phyloP scores from a whole-genome alignment of 2,113 vertebrate genomes.

The Mesembrinibis cayennensis region DNA sequence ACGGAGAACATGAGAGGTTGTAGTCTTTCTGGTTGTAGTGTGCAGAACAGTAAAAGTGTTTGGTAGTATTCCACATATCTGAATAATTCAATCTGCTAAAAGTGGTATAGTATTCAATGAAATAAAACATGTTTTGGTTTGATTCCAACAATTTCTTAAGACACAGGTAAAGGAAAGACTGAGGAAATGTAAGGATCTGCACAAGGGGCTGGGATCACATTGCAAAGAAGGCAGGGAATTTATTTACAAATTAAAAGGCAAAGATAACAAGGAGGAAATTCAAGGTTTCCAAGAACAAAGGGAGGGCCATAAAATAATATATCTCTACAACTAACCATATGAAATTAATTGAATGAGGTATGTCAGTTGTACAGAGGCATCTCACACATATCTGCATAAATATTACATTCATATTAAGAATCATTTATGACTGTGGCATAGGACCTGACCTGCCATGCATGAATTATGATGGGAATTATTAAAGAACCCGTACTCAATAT shows the following conservation, averaged over 20 bases:
- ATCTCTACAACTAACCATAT: background rate
- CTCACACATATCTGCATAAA: background rate
- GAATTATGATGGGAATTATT: background rate
- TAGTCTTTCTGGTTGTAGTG: background rate
- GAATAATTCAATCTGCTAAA: background rate
- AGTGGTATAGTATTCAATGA: background rate
- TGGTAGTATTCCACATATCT: background rate
- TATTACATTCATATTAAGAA: background rate
- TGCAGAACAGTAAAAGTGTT: background rate
- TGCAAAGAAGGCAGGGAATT: background rate
- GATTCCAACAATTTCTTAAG: background rate
- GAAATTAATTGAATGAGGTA: background rate
- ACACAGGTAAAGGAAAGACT: background rate
- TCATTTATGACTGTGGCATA: background rate
- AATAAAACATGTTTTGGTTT: background rate
- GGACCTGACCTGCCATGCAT: background rate
- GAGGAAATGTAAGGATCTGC: background rate
- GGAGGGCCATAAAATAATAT: background rate
- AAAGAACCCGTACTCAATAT: background rate
- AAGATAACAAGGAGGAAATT: background rate
- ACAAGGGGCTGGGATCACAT: background rate
- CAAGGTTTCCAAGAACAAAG: background rate
- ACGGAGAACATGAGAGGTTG: rapidly evolving
- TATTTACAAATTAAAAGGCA: background rate
- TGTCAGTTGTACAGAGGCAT: background rate